Evolutionary conservation across 2,797 vertebrate species (phyloP), one percentile per base, ranked within the genome.

Genomic region (Scyliorhinus canicula): DNA sequence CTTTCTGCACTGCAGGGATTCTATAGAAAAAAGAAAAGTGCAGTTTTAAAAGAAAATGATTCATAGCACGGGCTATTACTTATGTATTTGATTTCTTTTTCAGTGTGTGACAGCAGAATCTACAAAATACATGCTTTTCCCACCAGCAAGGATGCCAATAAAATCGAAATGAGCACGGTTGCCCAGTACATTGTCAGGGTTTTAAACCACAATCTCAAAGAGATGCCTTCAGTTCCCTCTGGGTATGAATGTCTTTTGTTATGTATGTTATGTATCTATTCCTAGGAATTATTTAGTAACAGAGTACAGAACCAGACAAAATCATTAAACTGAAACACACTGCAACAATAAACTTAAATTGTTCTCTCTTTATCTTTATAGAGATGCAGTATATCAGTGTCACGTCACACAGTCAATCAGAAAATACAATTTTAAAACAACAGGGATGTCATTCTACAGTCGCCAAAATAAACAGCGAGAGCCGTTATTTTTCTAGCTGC

Each of bases 61-160:
- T 91, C 88, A 26, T 11, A 26, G 21, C 7, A n/a, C 55, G 40
- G 52, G 14, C 6, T n/a, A 19, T 90, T 90, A 60, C 3, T n/a
- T 11, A 44, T 26, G 57, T 35, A 26, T 63, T 40, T 11, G 6
- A 47, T 47, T 26, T 47, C 8, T 47, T 82, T 47, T 40, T 47
- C 35, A 35, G 4, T 60, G 31, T 60, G 16, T 84, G 47, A 26
- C 9, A 28, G 21, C 47, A 26, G 3, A 28, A 12, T 28, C 47
- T 31, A 50, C 1, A 82, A 90, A n/a, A 1, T 44, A 40, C 57
- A 91, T 44, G 19, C 57, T 24, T 44, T 8, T 63, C 28, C 60
- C 88, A 91, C n/a, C 60, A 63, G 88, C n/a, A n/a, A n/a, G n/a
- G n/a, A 24, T 91, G 88, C 57, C 57, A 44, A 91, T 65, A 44